These are phyloP conservation scores for Cataglyphis cursor DNA, from an alignment of 2,888 invertebrate genomes.

Conservation along the genomic window DNA sequence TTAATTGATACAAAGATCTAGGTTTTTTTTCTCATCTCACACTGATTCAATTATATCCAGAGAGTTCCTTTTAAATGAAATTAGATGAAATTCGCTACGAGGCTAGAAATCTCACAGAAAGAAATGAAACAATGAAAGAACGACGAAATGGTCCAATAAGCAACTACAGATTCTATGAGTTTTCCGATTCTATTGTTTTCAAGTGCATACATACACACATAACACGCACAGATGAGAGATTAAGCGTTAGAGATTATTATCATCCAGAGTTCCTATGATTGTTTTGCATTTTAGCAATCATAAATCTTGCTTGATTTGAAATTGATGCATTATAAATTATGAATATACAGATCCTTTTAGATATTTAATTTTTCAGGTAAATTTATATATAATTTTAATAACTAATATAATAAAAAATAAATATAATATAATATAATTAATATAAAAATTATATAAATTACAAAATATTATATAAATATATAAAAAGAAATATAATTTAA, in stretches of 20 bases:
- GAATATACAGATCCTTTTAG: neutral
- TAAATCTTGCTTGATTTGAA: constrained; percentile 12
- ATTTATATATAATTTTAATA: too few species aligned
- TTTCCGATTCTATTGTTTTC: constrained; percentile 38
- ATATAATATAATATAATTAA: too few species aligned
- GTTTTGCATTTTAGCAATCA: constrained; percentile 19
- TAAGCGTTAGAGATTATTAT: constrained; percentile 26
- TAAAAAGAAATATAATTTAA: too few species aligned
- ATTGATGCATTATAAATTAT: constrained; percentile 19
- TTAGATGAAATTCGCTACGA: constrained; percentile 7
- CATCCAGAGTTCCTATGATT: constrained; percentile 22
- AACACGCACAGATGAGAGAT: constrained; percentile 3
- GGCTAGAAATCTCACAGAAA: constrained; percentile 27
- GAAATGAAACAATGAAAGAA: constrained; percentile 41
- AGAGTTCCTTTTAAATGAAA: constrained; percentile 25
- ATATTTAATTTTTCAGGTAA: neutral
- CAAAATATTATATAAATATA: too few species aligned
- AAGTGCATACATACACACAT: neutral
- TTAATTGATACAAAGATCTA: constrained; percentile 3
- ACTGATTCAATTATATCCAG: constrained; percentile 30
- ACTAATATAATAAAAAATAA: too few species aligned
- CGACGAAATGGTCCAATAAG: constrained; percentile 37
- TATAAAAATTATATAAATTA: too few species aligned
- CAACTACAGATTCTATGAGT: constrained; percentile 42
- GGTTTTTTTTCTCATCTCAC: constrained; percentile 27